A percentile compares a stretch with the other conserved stretches of the same genome.
These are phyloP conservation scores for Calyptomena viridis DNA, from an alignment of 2,113 vertebrate species.

Conservation along the genomic window DNA sequence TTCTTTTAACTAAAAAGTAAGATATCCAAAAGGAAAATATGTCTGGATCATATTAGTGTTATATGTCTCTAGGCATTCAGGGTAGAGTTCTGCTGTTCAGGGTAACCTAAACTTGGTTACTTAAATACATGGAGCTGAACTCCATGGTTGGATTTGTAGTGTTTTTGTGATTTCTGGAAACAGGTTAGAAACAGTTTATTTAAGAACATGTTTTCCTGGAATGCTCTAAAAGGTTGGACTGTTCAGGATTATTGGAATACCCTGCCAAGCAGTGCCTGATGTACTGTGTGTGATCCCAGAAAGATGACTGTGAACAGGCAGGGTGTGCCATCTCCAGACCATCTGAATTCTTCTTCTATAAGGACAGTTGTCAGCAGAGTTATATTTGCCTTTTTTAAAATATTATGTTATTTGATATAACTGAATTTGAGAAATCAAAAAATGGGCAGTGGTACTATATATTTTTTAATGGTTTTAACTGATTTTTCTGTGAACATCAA, in stretches of 20 bases:
- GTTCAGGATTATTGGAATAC: neutral
- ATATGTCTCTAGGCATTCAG: neutral
- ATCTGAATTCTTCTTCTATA: neutral
- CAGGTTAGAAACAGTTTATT: constrained; percentile 21
- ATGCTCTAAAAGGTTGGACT: neutral
- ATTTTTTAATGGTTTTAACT: neutral
- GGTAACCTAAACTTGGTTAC: neutral
- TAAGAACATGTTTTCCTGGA: neutral
- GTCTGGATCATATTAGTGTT: neutral
- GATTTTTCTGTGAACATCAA: neutral
- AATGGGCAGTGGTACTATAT: neutral
- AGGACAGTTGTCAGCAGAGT: neutral
- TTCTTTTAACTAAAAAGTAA: neutral
- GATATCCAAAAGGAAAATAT: neutral
- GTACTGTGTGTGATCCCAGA: neutral
- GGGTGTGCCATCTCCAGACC: neutral
- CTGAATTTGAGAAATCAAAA: neutral
- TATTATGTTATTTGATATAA: neutral
- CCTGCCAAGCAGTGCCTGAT: constrained; percentile 9
- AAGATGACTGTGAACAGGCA: neutral
- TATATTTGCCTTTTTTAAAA: neutral
- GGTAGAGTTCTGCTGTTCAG: neutral
- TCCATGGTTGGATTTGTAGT: neutral
- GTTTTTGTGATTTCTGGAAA: constrained; percentile 33
- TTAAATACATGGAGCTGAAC: neutral